Evolutionary conservation across 2,888 invertebrate species (phyloP), one percentile per base, ranked within the genome.

Genomic region (Rutpela maculata): DNA sequence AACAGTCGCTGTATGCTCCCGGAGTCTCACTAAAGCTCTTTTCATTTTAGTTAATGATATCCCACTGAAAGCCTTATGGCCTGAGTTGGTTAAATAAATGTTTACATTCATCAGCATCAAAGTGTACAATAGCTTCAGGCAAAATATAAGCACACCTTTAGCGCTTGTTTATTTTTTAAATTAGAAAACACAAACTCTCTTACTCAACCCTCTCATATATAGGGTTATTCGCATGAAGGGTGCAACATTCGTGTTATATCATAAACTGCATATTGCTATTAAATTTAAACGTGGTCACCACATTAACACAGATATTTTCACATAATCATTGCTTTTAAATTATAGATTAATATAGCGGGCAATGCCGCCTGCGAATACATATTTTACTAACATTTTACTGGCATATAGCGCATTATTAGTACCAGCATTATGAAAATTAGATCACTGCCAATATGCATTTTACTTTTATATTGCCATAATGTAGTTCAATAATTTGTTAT

Each of bases 11-110:
- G 59, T 43, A 57, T 18, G 72, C 72, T 59, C 38, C 43, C 67
- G 50, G 59, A 65, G 65, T 38, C 65, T 17, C 67, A 57, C 57
- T 59, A 66, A 70, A 75, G 70, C 70, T 70, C 65, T 70, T 75
- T 75, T 70, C 75, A 75, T 75, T 80, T 77, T 75, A 77, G 75
- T 76, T 79, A 80, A 82, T 80, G 75, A 74, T 80, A 80, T 79
- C 80, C 67, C 70, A 78, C 79, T 72, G 79, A 79, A 80, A 75
- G 69, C 78, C 72, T 70, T 72, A 74, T 71, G 72, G 68, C 72
- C 77, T 68, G 62, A 78, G 80, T 80, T 76, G 69, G 77, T 75
- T 79, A 57, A 74, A 77, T 80, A 80, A 81, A 81, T 80, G 78
- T 81, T 80, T 79, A 75, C 79, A 67, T 80, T 80, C 73, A 78